A percentile compares a stretch with the other conserved stretches of the same genome.
These are phyloP conservation scores for Dryococelus australis DNA, from an alignment of 2,888 invertebrate genomes.

Conservation along the genomic window DNA sequence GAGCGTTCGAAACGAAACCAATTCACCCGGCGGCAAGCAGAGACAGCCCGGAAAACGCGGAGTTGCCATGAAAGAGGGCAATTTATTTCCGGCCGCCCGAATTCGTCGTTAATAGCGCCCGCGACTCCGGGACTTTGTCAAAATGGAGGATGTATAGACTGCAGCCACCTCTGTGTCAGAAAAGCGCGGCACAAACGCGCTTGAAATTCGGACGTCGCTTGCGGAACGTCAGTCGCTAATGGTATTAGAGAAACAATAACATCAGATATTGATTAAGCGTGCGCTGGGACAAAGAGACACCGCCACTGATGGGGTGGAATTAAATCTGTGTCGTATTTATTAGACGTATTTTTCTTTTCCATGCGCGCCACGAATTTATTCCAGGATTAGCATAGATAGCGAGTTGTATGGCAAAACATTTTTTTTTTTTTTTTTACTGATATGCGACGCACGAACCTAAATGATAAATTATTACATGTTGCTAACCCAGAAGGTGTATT, in stretches of 20 bases:
- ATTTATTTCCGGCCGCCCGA: background rate
- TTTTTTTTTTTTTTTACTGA: too few relatives aligned
- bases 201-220: background rate
- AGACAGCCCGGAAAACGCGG: background rate
- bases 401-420: too few relatives aligned
- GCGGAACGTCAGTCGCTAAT: background rate
- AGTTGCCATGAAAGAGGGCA: background rate
- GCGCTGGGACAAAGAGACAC: too few relatives aligned
- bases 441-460: too few relatives aligned
- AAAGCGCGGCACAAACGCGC: background rate
- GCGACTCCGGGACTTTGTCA: background rate
- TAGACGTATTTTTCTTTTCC: too few relatives aligned
- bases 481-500: too few relatives aligned
- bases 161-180: background rate
- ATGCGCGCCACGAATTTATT: too few relatives aligned
- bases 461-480: too few relatives aligned
- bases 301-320: too few relatives aligned
- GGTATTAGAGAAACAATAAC: background rate
- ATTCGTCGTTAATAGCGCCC: background rate
- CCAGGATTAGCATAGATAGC: too few relatives aligned
- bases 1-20: conserved; percentile 6
- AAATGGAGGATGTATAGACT: background rate
- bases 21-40: background rate
- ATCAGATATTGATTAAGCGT: background rate
- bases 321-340: too few relatives aligned